phyloP scores from a whole-genome alignment of 1,140 invertebrate species.

The Bemisia tabaci region DNA sequence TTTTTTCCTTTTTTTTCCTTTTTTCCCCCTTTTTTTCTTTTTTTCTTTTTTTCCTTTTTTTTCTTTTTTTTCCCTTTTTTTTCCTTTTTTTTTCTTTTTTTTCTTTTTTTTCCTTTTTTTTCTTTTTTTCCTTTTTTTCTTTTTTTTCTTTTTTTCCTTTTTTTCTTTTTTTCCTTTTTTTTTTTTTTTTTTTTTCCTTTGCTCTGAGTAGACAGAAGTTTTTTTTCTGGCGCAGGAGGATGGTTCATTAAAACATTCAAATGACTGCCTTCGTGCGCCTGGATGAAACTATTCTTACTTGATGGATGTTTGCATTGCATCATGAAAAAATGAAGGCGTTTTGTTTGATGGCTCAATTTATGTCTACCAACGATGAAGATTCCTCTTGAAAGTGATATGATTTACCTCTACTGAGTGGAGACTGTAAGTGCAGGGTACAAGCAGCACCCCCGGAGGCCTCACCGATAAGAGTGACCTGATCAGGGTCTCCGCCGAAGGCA shows the following conservation, averaged over 20 bases:
- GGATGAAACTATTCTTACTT: no score
- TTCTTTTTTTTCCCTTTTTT: neutral
- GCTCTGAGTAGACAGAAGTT: no score
- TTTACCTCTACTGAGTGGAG: constrained; percentile 1
- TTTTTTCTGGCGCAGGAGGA: no score
- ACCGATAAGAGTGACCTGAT: constrained; percentile 12
- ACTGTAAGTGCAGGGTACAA: constrained; percentile 10
- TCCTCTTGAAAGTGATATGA: no score
- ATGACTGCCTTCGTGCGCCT: no score
- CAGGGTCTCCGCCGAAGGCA: constrained; percentile 15
- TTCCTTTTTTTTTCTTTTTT: neutral
- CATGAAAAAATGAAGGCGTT: no score
- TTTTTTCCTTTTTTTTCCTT: neutral
- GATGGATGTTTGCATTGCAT: no score
- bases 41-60: neutral
- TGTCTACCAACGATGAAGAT: no score
- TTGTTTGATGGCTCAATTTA: no score
- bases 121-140: neutral
- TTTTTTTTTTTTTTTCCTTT: no score
- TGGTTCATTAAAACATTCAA: no score
- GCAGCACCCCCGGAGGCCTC: constrained; percentile 13
- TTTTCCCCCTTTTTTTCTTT: neutral
- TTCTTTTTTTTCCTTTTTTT: neutral
- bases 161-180: no score
- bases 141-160: neutral